Conservation (phyloP, 2,888 invertebrate species). For the Ophraella communa region DNA sequence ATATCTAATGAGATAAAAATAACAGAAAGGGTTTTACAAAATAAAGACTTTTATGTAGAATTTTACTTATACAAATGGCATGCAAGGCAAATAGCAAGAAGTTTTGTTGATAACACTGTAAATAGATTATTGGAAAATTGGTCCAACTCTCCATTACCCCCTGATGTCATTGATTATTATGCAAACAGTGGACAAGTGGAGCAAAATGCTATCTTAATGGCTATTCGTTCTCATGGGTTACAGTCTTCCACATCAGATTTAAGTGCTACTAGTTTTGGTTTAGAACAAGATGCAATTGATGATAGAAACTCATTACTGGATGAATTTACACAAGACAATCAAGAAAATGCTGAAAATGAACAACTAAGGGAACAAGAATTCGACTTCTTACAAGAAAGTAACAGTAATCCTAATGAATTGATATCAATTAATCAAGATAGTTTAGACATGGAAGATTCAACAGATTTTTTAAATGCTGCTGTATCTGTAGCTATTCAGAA, state of each 20-base stretch:
- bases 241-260: conserved; percentile 52
- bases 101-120: conserved; percentile 73
- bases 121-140: conserved; percentile 71
- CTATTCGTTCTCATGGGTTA: conserved; percentile 74
- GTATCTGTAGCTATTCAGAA: conserved; percentile 77
- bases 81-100: conserved; percentile 69
- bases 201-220: conserved; percentile 76
- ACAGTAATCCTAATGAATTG: conserved; percentile 30
- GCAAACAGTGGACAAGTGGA: conserved; percentile 68
- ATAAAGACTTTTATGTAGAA: too few species aligned
- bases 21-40: too few species aligned
- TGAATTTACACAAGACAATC: conserved; percentile 48
- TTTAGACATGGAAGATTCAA: conserved; percentile 48
- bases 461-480: conserved; percentile 74
- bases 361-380: conserved; percentile 40
- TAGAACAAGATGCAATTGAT: conserved; percentile 14
- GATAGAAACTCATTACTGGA: conserved; percentile 33
- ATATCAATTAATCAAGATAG: conserved; percentile 30
- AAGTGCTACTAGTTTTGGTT: conserved; percentile 26
- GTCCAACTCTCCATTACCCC: conserved; percentile 62
- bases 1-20: conserved; percentile 50
- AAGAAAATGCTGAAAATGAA: conserved; percentile 49
- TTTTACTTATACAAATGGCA: conserved; percentile 67
- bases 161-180: conserved; percentile 64
- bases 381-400: conserved; percentile 30